phyloP scores from a whole-genome alignment of 2,797 vertebrate genomes.

The Gephyroberyx darwinii region DNA sequence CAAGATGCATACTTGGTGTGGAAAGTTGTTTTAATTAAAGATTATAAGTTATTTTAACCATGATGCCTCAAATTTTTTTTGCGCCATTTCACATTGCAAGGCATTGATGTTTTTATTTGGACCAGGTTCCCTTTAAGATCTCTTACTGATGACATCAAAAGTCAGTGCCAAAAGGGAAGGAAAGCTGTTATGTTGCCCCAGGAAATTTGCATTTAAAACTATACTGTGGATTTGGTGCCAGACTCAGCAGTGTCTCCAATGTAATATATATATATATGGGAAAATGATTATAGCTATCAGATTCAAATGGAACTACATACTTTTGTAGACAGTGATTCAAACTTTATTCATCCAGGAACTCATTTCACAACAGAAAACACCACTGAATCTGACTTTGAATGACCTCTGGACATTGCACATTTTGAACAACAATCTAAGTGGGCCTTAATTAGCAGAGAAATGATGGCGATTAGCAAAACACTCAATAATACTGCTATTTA shows the following conservation, averaged over 20 bases:
- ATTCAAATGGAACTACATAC: not conserved
- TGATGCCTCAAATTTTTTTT: not conserved
- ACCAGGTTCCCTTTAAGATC: not conserved
- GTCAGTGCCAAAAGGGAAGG: no score
- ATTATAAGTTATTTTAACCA: not conserved
- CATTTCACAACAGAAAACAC: constrained; percentile 28
- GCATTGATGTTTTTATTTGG: not conserved
- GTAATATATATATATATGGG: not conserved
- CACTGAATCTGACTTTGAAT: constrained; percentile 6
- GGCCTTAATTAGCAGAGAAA: no score
- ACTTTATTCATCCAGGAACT: not conserved
- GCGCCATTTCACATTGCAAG: not conserved
- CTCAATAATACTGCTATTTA: no score
- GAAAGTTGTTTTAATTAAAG: not conserved
- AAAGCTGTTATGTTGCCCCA: not conserved
- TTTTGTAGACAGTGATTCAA: no score
- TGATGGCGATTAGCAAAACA: no score
- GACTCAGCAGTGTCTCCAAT: not conserved
- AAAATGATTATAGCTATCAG: not conserved
- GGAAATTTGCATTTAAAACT: not conserved
- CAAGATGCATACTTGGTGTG: not conserved
- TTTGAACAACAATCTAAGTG: constrained; percentile 40
- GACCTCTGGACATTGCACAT: not conserved
- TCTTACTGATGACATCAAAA: not conserved
- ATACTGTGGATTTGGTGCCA: not conserved